Base-by-base conservation (phyloP, 2,797 vertebrate genomes). In the Rhynchotus rufescens region DNA sequence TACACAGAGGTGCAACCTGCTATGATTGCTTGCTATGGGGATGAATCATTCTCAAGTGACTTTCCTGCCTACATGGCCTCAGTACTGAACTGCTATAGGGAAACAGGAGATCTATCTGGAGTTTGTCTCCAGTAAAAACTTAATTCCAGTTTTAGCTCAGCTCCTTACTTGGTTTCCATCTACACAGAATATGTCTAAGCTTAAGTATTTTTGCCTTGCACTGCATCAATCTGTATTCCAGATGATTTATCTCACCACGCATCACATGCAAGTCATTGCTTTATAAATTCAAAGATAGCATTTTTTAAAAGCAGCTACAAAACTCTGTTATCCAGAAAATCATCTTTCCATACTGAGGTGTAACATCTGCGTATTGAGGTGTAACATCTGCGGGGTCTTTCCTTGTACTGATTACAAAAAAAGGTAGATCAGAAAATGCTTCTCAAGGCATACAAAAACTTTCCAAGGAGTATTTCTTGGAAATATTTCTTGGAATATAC, bases 281-380 rank as follows among this genome's bases (percentile, higher is more conserved):
- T 80, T 21, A 57, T 25, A 36, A 47, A 76, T 32, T 78, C 19
- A 44, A 45, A 68, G 44, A 11, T 2, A 72, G 44, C 38, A 6
- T n/a, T 69, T 77, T 15, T 5, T 3, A 68, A 74, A 74, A 61
- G 32, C 28, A 14, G 11, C 28, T 57, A 17, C 5, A 56, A 45
- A 71, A 38, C 57, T 71, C 45, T 44, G 2, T 16, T 51, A 40
- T 9, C 25, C 10, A 52, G 66, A 47, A 69, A 47, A 26, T 17
- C 25, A 12, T 51, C 49, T 68, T 82, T 10, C 76, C 12, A 34
- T 2, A 40, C 36, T 9, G 6, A 12, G 13, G 26, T 1, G 20
- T 20, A 75, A 2, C 44, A n/a, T 8, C 1, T 23, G 52, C 10
- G 28, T 2, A 44, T 30, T 9, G 6, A 11, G 16, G 28, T 1